Conservation (phyloP, 2,113 vertebrate genomes). For the Chionomys nivalis region DNA sequence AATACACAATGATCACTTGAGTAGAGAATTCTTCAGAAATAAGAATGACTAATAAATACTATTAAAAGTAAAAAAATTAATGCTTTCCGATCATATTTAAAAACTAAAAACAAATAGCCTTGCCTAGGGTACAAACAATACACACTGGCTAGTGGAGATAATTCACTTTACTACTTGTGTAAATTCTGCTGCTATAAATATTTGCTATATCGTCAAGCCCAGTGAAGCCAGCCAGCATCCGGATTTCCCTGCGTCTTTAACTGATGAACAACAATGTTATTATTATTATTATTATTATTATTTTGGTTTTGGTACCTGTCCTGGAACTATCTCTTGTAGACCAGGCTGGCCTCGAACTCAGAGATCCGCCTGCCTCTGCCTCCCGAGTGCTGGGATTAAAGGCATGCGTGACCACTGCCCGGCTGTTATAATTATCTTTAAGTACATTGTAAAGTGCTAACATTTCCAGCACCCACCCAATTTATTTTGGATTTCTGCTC, state of each 20-base stretch:
- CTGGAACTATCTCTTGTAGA: too few species aligned
- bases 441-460: constrained; percentile 54
- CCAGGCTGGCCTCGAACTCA: too few species aligned
- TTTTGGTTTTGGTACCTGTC: too few species aligned
- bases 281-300: constrained; percentile 63
- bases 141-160: neutral
- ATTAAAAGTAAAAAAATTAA: neutral
- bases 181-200: constrained; percentile 21
- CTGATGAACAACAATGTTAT: constrained; percentile 41
- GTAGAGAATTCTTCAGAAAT: neutral
- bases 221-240: constrained; percentile 6
- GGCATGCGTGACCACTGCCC: too few species aligned
- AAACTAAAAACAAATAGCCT: constrained; percentile 16
- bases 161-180: neutral
- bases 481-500: constrained; percentile 61
- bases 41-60: neutral
- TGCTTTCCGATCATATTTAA: neutral
- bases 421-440: constrained; percentile 58
- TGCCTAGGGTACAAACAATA: neutral
- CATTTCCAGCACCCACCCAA: constrained; percentile 54
- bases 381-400: too few species aligned
- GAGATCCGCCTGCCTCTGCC: too few species aligned
- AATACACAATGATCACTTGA: neutral
- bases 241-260: neutral
- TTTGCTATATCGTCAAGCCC: neutral